Conservation (phyloP, 2,888 invertebrate species). For the Netelia inedita region DNA sequence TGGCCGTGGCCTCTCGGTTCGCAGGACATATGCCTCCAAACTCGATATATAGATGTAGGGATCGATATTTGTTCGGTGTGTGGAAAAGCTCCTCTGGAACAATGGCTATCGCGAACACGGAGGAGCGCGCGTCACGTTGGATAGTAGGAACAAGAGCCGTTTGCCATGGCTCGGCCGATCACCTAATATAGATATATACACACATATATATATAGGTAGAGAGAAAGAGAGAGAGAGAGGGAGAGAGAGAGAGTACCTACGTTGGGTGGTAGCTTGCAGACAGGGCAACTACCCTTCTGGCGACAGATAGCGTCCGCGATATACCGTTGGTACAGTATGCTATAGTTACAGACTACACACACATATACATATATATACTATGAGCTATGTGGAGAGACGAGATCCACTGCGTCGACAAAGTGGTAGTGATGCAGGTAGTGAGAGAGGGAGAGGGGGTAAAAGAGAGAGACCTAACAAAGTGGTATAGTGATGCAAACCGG, state of each 20-base stretch:
- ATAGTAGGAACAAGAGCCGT: slow-evolving; percentile 39
- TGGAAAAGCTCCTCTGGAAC: slow-evolving; percentile 61
- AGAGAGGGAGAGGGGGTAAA: not conserved
- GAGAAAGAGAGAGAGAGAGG: too few relatives aligned
- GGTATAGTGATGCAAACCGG: slow-evolving; percentile 51
- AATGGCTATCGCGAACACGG: slow-evolving; percentile 54
- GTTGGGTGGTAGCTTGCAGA: slow-evolving; percentile 40
- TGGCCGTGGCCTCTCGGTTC: slow-evolving; percentile 33
- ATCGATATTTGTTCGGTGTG: slow-evolving; percentile 63
- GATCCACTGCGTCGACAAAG: slow-evolving; percentile 31
- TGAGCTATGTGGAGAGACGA: slow-evolving; percentile 6
- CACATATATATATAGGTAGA: not conserved
- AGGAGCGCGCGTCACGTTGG: slow-evolving; percentile 14
- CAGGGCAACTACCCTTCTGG: slow-evolving; percentile 47
- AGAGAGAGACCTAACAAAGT: slow-evolving; percentile 33
- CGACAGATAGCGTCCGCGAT: slow-evolving; percentile 36
- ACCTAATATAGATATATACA: slow-evolving; percentile 19
- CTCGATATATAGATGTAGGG: slow-evolving; percentile 27
- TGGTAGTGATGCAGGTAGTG: slow-evolving; percentile 23
- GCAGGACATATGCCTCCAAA: slow-evolving; percentile 25
- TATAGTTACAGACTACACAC: not conserved
- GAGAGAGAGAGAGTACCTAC: not conserved
- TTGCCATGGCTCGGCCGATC: not conserved
- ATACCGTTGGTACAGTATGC: not conserved
- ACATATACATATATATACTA: not conserved